Base-by-base conservation (phyloP, 2,113 vertebrate species). In the Mandrillus leucophaeus region DNA sequence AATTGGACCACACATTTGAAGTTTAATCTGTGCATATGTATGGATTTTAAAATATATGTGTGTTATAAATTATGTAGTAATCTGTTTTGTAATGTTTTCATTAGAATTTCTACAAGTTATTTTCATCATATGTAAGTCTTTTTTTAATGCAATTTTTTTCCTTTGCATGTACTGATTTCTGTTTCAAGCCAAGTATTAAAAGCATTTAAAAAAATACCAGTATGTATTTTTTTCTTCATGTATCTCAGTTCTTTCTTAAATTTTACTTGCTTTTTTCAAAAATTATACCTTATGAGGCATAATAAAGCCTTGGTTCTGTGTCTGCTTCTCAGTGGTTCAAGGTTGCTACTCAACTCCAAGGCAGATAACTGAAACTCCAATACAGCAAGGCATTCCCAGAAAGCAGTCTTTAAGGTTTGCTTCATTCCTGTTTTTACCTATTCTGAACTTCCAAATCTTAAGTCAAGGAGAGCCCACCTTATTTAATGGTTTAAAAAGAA, bases 1-100 rank as follows among this genome's bases (percentile, higher is more conserved):
- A 83, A 70, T 75, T 70, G 40, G 45, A 35, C 27, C 82, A 97
- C n/a, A 79, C 83, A 87, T 43, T 89, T 80, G n/a, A 93, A 88
- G 68, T 57, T 73, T 68, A 70, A 73, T 70, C 66, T 83, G 17
- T 93, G 30, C n/a, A 38, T 64, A 64, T 30, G 4, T 82, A 22
- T 72, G 5, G 45, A 92, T 87, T 90, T 94, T 43, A 93, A 96
- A 94, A 94, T 89, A 88, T 45, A 40, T 12, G 55, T 85, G 12
- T 75, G 89, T 90, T 66, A 93, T 86, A 96, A 96, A 93, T 78
- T 86, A 57, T 52, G 30, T 48, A 94, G 72, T 85, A 57, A 83
- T 93, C 32, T 75, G 30, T 84, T 86, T 85, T 95, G 83, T 72
- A 22, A 96, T 84, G 1, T 61, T 92, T 94, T 90, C 85, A 66